Evolutionary conservation across 2,888 invertebrate species (phyloP).

Genomic region (Drosophila recens): DNA sequence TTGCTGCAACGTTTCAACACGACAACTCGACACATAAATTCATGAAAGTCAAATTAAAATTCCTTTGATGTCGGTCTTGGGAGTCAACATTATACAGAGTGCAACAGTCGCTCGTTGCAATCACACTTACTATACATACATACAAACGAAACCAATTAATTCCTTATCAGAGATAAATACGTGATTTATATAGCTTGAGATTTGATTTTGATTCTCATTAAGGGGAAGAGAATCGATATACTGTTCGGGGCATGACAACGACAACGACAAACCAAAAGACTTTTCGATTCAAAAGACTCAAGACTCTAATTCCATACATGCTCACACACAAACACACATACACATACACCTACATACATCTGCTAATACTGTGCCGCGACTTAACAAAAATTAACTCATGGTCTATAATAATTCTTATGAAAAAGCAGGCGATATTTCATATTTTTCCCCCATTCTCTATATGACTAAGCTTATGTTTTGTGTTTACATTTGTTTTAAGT

Average conservation of each 20-base stretch:
- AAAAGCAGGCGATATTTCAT: conserved; percentile 19
- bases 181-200: conserved; percentile 31
- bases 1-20: conserved; percentile 26
- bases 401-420: conserved; percentile 21
- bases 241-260: conserved; percentile 10
- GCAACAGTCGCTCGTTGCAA: conserved; percentile 27
- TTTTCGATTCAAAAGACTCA: conserved; percentile 8
- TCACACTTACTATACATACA: conserved; percentile 1
- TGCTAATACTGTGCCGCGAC: conserved; percentile 26
- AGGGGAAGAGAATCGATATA: not conserved
- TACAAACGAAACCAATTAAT: conserved; percentile 17
- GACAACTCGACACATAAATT: conserved; percentile 55
- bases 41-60: conserved; percentile 75
- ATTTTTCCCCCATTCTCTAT: conserved; percentile 44
- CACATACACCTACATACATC: conserved; percentile 17
- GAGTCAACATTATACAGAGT: conserved; percentile 18
- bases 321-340: conserved; percentile 13
- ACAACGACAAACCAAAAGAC: conserved; percentile 22
- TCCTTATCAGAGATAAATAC: conserved; percentile 26
- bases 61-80: conserved; percentile 49
- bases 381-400: conserved; percentile 29
- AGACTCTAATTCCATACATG: conserved; percentile 19
- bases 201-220: conserved; percentile 12
- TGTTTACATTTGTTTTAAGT: conserved; percentile 76
- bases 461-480: conserved; percentile 71